Evolutionary conservation across 1,140 invertebrate genomes (phyloP).

Genomic region (Aphelenchoides avenae): DNA sequence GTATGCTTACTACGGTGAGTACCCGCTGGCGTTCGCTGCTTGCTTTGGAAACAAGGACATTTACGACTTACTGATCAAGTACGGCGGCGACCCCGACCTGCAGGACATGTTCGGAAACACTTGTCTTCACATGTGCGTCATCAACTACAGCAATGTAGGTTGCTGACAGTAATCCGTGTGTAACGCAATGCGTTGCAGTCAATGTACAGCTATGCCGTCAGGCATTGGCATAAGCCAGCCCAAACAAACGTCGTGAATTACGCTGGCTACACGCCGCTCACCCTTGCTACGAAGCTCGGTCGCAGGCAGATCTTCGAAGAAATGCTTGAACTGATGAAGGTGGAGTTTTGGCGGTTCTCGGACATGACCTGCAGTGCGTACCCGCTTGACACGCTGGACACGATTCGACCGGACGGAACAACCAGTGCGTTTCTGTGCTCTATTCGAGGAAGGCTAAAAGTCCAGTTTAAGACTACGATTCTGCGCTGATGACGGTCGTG

Average conservation of each 20-base stretch:
- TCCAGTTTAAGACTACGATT: constrained; percentile 82
- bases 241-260: constrained; percentile 80
- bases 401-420: constrained; percentile 81
- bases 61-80: constrained; percentile 88
- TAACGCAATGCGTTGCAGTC: constrained; percentile 68
- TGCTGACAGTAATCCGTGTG: neutral
- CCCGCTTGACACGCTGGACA: constrained; percentile 89
- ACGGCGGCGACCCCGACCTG: constrained; percentile 82
- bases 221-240: constrained; percentile 85
- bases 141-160: constrained; percentile 85
- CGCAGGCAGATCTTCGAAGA: constrained; percentile 90
- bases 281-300: constrained; percentile 88
- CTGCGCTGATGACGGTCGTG: constrained; percentile 91
- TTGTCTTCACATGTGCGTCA: constrained; percentile 88
- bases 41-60: constrained; percentile 92
- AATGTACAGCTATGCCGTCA: constrained; percentile 93
- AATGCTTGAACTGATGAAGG: constrained; percentile 89
- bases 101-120: constrained; percentile 79
- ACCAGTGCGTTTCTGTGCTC: constrained; percentile 71
- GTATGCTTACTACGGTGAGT: constrained; percentile 68
- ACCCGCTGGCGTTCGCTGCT: constrained; percentile 89
- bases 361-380: constrained; percentile 98
- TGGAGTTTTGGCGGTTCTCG: constrained; percentile 96
- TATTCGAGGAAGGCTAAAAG: neutral
- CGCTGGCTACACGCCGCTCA: constrained; percentile 86